Conservation (phyloP, 2,888 invertebrate genomes). For the Apotomis turbidana region DNA sequence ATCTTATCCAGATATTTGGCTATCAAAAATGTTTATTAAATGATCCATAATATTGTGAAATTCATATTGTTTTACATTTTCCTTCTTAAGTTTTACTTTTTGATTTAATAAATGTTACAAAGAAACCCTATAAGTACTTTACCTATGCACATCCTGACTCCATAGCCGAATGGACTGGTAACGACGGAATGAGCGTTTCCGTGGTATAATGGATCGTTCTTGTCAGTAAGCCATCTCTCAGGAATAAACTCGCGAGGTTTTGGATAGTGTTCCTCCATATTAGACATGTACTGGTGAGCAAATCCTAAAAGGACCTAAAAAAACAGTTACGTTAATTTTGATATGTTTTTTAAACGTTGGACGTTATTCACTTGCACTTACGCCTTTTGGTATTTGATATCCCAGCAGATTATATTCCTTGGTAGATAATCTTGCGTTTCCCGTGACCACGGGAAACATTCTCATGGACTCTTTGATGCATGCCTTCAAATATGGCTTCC, state of each 20-base stretch:
- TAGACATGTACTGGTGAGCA: conserved; percentile 85
- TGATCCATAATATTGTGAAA: too few species aligned
- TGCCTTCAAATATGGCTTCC: conserved; percentile 86
- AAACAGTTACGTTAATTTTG: too few species aligned
- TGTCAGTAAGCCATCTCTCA: conserved; percentile 87
- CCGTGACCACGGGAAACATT: conserved; percentile 83
- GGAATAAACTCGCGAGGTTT: conserved; percentile 86
- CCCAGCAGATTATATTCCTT: conserved; percentile 85
- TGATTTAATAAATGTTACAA: too few species aligned
- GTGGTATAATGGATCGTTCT: conserved; percentile 65
- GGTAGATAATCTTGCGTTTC: conserved; percentile 78
- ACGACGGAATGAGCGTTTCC: conserved; percentile 84
- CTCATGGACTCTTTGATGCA: conserved; percentile 89
- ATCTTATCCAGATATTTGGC: too few species aligned
- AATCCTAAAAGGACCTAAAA: conserved; percentile 45
- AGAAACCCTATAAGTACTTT: conserved; percentile 2
- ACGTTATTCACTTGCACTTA: conserved; percentile 55
- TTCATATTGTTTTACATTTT: too few species aligned
- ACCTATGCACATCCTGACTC: conserved; percentile 87
- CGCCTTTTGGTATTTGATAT: conserved; percentile 85
- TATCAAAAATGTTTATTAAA: too few species aligned
- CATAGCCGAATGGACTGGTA: conserved; percentile 87
- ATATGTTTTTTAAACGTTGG: too few species aligned
- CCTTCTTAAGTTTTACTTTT: too few species aligned
- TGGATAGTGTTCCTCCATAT: conserved; percentile 86